These are phyloP conservation scores for Polypterus bichir DNA, from an alignment of 2,113 vertebrate species.

Conservation along the genomic window DNA sequence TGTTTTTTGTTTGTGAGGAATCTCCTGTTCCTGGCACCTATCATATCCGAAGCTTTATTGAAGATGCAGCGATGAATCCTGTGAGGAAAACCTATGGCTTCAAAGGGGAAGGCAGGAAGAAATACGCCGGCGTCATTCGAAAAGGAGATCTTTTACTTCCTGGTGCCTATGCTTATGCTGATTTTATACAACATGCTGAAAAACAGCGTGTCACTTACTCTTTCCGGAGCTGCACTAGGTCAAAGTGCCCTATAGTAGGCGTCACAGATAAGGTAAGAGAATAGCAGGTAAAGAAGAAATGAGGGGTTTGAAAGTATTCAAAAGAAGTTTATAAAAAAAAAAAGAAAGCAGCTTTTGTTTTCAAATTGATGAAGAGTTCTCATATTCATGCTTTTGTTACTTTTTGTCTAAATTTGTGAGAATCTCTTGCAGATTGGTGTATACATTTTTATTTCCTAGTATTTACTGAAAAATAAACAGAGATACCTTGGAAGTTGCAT, in stretches of 20 bases:
- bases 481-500: too few relatives aligned
- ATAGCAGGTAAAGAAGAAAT: too few relatives aligned
- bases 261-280: constrained; percentile 47
- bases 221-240: constrained; percentile 43
- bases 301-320: too few relatives aligned
- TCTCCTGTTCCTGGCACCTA: constrained; percentile 43
- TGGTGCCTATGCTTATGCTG: constrained; percentile 32
- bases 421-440: too few relatives aligned
- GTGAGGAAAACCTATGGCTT: constrained; percentile 43
- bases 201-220: constrained; percentile 30
- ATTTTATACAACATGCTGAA: constrained; percentile 37
- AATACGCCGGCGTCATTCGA: constrained; percentile 8
- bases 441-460: too few relatives aligned
- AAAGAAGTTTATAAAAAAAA: too few relatives aligned
- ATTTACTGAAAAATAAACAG: too few relatives aligned
- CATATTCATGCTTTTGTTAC: too few relatives aligned
- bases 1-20: constrained; percentile 27
- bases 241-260: constrained; percentile 25
- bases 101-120: constrained; percentile 46
- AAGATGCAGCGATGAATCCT: constrained; percentile 52
- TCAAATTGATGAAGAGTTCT: too few relatives aligned
- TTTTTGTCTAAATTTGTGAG: too few relatives aligned
- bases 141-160: constrained; percentile 31
- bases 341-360: too few relatives aligned
- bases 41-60: constrained; percentile 41